Base-by-base conservation (phyloP, 2,888 invertebrate genomes). In the Orthosia gothica region DNA sequence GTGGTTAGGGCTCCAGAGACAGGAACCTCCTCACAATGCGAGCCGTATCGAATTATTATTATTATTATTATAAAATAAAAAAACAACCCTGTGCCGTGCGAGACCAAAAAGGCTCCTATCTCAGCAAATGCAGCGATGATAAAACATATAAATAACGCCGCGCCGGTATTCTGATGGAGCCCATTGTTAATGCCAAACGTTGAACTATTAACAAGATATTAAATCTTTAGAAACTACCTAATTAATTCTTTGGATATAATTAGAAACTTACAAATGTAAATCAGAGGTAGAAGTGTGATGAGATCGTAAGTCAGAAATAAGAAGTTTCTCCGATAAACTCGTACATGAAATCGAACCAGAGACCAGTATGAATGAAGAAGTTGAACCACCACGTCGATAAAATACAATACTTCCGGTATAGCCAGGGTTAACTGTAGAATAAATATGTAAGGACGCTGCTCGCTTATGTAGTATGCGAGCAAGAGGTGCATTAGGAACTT, bases 301-400 rank as follows among this genome's bases (percentile, higher is more conserved):
- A 92, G 54, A 80, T 96, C 96, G 70, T 91, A 94, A 0, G 76
- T 13, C 5, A 95, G 78, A 23, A 91, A 83, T 0, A 91, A 20
- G 3, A 70, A 20, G 69, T 87, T 92, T 69, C 94, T 89, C 79
- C 93, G 90, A 49, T 91, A 92, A 0, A 93, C 92, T 65, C 94
- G 90, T 70, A 94, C 90, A 65, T 96, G 89, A 7, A 92, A 45
- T 3, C 95, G 89, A 4, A 95, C 90, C 5, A 92, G 65, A 0
- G 94, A 91, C 96, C 96, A 96, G 68, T 88, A 93, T 0, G 82
- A 52, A 49, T 96, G 96, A 9, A 95, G 76, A 3, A 94, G 61
- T 32, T 92, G 91, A 5, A 94, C 69, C 0, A 91, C 7, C 1
- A 95, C 89, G 75, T 96, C 95, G 4, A 88, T 9, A 0, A 83